Base-by-base conservation (phyloP, 2,888 invertebrate species). In the Alitta virens region DNA sequence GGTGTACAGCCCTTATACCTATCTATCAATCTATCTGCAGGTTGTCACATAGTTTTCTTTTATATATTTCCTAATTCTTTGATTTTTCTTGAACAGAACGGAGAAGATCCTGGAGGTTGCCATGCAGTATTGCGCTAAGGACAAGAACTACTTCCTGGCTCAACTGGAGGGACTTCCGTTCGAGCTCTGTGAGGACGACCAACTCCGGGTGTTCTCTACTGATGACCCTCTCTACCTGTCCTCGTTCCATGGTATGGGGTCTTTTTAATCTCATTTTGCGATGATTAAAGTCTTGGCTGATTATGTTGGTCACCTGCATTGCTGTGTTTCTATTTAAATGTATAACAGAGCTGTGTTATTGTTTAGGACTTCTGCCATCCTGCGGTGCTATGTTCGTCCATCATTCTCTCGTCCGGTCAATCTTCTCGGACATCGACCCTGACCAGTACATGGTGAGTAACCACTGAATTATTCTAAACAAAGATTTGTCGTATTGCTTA, bases 351-450 rank as follows among this genome's bases (percentile, higher is more conserved):
- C 5, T 12, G 33, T 33, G n/a, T 33, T 33, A 33, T 33, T 33
- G n/a, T n/a, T 33, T 12, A 33, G 33, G 63, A 14, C 60, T 72
- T 1, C 58, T 70, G 2, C 69, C 72, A 5, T 64, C 64, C 7
- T 66, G 67, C n/a, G 59, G 55, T 21, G 42, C 64, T 42, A 42
- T 66, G 52, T 72, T 72, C 58, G 42, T 71, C 3, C 72, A 72
- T 51, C 64, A 62, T 27, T 33, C 56, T 2, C 52, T 71, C 2
- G 63, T 65, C 23, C 62, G 62, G 18, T 49, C 49, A 18, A 62
- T 66, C 43, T 71, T 71, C 56, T 61, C 56, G 24, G 65, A 63
- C n/a, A 61, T 67, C n/a, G 62, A 63, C 42, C 55, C 61, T 1
- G 67, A 63, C 23, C 49, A 57, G 23, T 33, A 49, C 49, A 46